Evolutionary conservation across 2,888 invertebrate genomes (phyloP).

Genomic region (Archips xylosteana): DNA sequence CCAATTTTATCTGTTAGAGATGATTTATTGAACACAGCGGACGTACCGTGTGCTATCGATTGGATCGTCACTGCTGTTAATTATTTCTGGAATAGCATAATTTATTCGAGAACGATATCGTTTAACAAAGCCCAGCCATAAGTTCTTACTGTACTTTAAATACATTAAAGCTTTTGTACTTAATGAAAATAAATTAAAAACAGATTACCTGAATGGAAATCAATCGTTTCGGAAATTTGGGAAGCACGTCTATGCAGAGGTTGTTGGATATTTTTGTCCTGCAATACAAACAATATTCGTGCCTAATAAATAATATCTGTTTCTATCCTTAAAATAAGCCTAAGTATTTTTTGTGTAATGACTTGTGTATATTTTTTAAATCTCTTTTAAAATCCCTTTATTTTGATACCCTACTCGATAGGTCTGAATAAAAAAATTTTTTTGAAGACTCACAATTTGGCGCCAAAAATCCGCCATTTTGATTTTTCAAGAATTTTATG

Average conservation of each 20-base stretch:
- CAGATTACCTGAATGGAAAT: background rate
- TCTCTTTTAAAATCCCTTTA: no score
- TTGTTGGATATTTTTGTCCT: background rate
- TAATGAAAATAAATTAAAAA: background rate
- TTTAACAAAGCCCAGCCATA: background rate
- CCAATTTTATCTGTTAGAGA: slow-evolving; percentile 3
- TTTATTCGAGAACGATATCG: background rate
- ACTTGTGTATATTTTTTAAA: no score
- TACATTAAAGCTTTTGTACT: no score
- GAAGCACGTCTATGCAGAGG: background rate
- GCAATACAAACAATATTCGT: background rate
- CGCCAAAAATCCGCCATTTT: no score
- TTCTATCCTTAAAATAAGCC: background rate
- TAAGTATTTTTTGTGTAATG: no score
- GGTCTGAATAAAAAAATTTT: no score
- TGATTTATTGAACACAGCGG: background rate
- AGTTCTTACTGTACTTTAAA: background rate
- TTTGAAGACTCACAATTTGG: no score
- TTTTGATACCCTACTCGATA: no score
- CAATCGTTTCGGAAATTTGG: background rate
- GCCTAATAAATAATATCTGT: background rate
- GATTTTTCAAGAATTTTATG: no score
- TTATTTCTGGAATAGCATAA: background rate
- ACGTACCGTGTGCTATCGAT: background rate
- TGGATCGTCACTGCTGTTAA: background rate